Conservation (phyloP, 92 coral and sea anemone species). For the Zoanthus sociatus region DNA sequence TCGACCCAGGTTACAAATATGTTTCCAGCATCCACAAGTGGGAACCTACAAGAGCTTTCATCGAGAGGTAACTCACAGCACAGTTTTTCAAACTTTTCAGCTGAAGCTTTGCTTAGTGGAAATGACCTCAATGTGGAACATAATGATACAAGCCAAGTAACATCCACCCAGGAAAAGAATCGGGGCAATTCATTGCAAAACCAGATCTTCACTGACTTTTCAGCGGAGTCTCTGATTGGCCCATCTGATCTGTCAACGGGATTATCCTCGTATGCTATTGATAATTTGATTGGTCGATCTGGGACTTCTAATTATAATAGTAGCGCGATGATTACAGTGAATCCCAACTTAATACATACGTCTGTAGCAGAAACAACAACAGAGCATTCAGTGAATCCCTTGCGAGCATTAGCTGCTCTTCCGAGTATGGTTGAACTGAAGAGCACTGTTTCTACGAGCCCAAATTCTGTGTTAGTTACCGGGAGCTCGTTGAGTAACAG, state of each 20-base stretch:
- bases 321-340: conserved; percentile 83
- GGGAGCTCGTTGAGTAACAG: conserved; percentile 4
- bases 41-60: conserved; percentile 65
- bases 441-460: conserved; percentile 30
- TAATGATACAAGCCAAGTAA: conserved; percentile 32
- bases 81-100: conserved; percentile 83
- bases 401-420: conserved; percentile 64
- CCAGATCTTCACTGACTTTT: conserved; percentile 88
- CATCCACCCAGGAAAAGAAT: conserved; percentile 65
- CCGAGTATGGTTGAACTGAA: conserved; percentile 69
- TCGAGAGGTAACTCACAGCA: conserved; percentile 61
- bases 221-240: conserved; percentile 86
- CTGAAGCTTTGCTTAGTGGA: conserved; percentile 84
- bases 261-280: conserved; percentile 83
- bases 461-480: conserved; percentile 8
- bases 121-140: conserved; percentile 64
- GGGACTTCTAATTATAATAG: conserved; percentile 77
- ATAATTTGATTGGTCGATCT: conserved; percentile 80
- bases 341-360: conserved; percentile 85
- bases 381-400: conserved; percentile 49
- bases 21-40: conserved; percentile 49
- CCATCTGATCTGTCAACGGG: conserved; percentile 79
- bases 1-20: conserved; percentile 25
- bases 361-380: conserved; percentile 38
- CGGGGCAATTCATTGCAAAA: conserved; percentile 55